These are phyloP conservation scores for Sinonovacula constricta DNA, from an alignment of 1,140 invertebrate genomes.

Conservation along the genomic window DNA sequence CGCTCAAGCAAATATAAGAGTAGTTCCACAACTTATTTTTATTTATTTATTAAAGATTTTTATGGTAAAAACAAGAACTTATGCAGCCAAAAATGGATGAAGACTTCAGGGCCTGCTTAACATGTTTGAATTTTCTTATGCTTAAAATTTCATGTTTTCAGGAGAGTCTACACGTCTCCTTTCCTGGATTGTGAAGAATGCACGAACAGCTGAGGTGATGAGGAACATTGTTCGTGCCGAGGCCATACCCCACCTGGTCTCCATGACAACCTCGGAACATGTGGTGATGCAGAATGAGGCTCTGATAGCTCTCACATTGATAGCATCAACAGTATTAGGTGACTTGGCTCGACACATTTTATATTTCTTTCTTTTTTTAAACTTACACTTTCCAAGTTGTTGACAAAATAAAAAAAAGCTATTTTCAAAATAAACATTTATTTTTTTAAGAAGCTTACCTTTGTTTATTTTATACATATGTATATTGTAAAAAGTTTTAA, in stretches of 20 bases:
- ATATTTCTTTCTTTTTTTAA: too few species aligned
- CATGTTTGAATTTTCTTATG: neutral
- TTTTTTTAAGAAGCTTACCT: too few species aligned
- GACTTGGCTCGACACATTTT: too few species aligned
- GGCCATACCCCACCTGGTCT: constrained; percentile 86
- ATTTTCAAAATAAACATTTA: neutral
- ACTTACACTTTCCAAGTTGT: neutral
- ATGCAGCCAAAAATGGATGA: too few species aligned
- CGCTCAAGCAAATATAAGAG: too few species aligned
- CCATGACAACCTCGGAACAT: constrained; percentile 90
- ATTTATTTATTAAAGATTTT: too few species aligned
- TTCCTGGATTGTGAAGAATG: constrained; percentile 89
- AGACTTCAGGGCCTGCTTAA: too few species aligned
- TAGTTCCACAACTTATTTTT: too few species aligned
- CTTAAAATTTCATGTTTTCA: constrained; percentile 45
- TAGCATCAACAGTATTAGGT: constrained; percentile 72
- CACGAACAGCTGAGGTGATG: constrained; percentile 82
- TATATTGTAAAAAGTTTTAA: too few species aligned
- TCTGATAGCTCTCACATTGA: constrained; percentile 76
- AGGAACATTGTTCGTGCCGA: constrained; percentile 84
- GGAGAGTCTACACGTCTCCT: constrained; percentile 90
- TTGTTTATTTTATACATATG: too few species aligned
- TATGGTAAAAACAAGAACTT: too few species aligned
- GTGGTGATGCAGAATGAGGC: constrained; percentile 94
- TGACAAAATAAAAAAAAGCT: neutral